These are phyloP conservation scores for Magallana ariakensis DNA, from an alignment of 1,140 invertebrate species.

Conservation along the genomic window DNA sequence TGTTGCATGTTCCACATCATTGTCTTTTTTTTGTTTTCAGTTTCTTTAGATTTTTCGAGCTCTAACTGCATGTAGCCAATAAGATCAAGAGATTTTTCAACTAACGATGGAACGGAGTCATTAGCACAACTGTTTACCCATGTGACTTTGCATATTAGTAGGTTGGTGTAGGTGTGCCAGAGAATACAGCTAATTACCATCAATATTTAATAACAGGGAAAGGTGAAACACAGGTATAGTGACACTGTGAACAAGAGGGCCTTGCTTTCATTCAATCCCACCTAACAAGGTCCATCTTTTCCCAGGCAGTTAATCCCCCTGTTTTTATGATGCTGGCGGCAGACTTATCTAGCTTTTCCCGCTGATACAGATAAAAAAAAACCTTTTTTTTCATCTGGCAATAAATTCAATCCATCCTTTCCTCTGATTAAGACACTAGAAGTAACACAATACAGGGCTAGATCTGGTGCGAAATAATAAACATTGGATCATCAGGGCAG, in stretches of 20 bases:
- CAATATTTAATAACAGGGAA: conserved; percentile 15
- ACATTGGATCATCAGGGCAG: neutral
- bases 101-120: neutral
- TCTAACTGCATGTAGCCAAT: neutral
- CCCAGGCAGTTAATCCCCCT: neutral
- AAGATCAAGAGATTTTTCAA: conserved; percentile 1
- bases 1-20: conserved; percentile 8
- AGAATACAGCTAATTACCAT: conserved; percentile 31
- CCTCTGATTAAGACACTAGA: neutral
- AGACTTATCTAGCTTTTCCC: conserved; percentile 2
- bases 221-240: neutral
- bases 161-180: neutral
- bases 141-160: conserved; percentile 26
- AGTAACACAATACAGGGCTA: neutral
- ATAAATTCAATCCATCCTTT: conserved; percentile 7
- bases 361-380: neutral
- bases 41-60: neutral
- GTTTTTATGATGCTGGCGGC: conserved; percentile 17
- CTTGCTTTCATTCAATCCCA: neutral
- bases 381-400: neutral
- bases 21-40: neutral
- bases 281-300: conserved; percentile 11
- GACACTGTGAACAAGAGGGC: neutral
- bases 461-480: neutral
- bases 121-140: neutral